Percentiles rank a stretch among this genome's conserved stretches.
phyloP scores from a whole-genome alignment of 2,113 vertebrate genomes.

The Calyptomena viridis region DNA sequence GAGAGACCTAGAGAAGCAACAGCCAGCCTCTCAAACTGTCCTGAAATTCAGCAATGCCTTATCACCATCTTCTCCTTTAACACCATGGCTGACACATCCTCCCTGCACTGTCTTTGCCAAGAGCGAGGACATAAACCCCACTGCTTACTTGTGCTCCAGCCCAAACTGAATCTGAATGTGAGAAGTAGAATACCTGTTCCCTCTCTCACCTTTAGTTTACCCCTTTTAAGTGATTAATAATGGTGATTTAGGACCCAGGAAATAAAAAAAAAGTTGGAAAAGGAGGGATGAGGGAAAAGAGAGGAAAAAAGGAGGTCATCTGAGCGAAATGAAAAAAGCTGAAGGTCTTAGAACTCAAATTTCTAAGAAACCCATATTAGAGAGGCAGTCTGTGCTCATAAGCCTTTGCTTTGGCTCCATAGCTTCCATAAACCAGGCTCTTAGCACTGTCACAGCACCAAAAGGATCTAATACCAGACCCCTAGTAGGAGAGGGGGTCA shows the following conservation, averaged over 20 bases:
- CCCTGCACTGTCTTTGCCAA: background rate
- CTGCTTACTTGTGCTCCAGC: background rate
- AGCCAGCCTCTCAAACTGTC: background rate
- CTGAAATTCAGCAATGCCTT: background rate
- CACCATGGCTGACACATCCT: background rate
- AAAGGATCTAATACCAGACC: background rate
- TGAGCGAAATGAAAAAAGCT: background rate
- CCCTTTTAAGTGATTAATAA: background rate
- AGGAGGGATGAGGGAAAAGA: background rate
- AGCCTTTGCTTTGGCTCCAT: background rate
- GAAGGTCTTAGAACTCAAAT: background rate
- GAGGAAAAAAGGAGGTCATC: background rate
- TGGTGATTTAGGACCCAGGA: background rate
- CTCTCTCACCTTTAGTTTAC: background rate
- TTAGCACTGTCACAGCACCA: rapidly evolving
- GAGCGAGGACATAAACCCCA: background rate
- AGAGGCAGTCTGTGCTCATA: background rate
- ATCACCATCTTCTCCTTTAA: background rate
- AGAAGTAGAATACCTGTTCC: background rate
- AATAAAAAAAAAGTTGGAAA: background rate
- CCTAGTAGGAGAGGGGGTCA: background rate
- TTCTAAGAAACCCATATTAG: background rate
- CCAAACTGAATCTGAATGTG: background rate
- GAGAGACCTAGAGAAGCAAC: background rate
- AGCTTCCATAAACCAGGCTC: background rate